These are phyloP conservation scores for Drosophila bipectinata DNA, from an alignment of 1,140 invertebrate species.

Conservation along the genomic window DNA sequence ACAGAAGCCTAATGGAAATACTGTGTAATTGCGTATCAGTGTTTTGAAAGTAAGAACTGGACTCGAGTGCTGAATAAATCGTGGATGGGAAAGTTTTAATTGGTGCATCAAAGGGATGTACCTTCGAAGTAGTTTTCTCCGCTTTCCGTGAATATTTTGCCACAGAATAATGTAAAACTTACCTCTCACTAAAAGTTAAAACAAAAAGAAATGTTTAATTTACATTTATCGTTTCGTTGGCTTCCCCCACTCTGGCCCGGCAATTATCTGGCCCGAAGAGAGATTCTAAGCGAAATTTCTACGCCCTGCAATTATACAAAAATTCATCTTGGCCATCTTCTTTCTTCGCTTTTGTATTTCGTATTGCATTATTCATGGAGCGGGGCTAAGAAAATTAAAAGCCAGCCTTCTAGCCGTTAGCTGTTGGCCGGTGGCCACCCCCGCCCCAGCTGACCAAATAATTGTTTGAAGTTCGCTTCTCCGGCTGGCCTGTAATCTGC, in stretches of 20 bases:
- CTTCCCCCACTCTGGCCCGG: conserved; percentile 3
- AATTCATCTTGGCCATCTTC: conserved; percentile 35
- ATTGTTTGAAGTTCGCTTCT: conserved; percentile 73
- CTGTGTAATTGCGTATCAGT: neutral
- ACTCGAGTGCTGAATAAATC: neutral
- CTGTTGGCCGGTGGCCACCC: neutral
- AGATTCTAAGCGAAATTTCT: conserved; percentile 52
- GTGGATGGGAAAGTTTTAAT: neutral
- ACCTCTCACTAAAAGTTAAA: conserved; percentile 2
- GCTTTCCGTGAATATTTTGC: conserved; percentile 34
- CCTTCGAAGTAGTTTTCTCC: neutral
- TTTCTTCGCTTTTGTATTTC: conserved; percentile 2
- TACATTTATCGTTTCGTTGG: conserved; percentile 41
- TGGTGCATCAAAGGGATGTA: neutral
- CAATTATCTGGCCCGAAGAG: conserved; percentile 46
- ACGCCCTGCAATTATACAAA: conserved; percentile 49
- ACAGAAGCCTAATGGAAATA: neutral
- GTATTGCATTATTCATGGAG: conserved; percentile 58
- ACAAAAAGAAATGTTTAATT: conserved; percentile 35
- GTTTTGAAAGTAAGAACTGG: neutral
- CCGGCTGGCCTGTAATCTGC: conserved; percentile 71
- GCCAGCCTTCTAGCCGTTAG: conserved; percentile 22
- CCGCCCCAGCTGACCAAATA: conserved; percentile 51
- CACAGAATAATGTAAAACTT: conserved; percentile 2
- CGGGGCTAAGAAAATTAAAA: conserved; percentile 71